A percentile compares a stretch with the other conserved stretches of the same genome.
These are phyloP conservation scores for Drosophila kikkawai DNA, from an alignment of 1,140 invertebrate species.

Conservation along the genomic window DNA sequence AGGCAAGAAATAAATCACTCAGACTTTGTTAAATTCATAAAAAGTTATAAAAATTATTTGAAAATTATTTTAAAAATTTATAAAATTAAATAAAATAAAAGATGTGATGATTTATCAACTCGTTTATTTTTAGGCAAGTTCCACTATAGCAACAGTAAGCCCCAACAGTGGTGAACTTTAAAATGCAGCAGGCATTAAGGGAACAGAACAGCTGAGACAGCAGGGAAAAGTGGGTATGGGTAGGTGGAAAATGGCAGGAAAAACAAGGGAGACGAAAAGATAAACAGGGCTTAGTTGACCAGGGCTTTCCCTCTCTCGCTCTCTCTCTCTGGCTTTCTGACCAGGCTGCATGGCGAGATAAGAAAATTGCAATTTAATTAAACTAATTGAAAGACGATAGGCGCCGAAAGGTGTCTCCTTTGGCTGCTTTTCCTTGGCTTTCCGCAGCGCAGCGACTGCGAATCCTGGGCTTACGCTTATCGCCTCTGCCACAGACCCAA, in stretches of 20 bases:
- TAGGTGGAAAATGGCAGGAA: background rate
- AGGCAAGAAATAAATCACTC: background rate
- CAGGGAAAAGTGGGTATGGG: background rate
- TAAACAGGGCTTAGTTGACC: conserved; percentile 58
- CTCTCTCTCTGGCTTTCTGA: too few species aligned
- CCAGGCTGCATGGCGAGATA: conserved; percentile 46
- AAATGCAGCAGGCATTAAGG: conserved; percentile 38
- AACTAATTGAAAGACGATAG: conserved; percentile 82
- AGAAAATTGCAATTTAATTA: conserved; percentile 75
- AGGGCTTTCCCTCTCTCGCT: conserved; percentile 5
- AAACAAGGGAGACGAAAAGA: conserved; percentile 28
- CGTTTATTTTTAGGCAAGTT: background rate
- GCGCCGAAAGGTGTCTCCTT: conserved; percentile 42
- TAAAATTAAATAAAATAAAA: background rate
- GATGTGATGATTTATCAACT: background rate
- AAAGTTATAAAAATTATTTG: too few species aligned
- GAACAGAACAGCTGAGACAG: background rate
- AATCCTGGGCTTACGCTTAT: conserved; percentile 66
- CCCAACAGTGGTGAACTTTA: conserved; percentile 22
- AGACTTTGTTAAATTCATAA: background rate
- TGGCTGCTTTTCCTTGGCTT: conserved; percentile 10
- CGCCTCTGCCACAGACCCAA: conserved; percentile 51
- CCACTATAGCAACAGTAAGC: conserved; percentile 3
- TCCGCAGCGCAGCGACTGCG: background rate
- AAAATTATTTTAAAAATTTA: background rate